Base-by-base conservation (phyloP, 92 coral and sea anemone species). In the Montipora capitata region DNA sequence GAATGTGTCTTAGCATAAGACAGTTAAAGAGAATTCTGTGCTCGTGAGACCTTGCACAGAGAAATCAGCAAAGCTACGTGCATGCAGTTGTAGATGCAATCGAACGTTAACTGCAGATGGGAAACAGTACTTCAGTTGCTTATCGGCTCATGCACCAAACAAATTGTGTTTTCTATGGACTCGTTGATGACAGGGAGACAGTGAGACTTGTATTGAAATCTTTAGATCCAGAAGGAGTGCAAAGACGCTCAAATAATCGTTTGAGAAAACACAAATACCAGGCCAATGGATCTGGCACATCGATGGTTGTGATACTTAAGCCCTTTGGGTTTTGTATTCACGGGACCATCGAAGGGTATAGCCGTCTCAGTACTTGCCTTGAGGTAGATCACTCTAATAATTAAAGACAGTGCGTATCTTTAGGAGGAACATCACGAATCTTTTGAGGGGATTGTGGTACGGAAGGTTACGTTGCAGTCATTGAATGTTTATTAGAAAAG, bases 141-240 rank as follows among this genome's bases (percentile, higher is more conserved):
- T 84, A 84, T 74, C 48, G 81, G 75, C 71, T 45, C 35, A 84
- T 73, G 88, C 79, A 74, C 71, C 88, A 73, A 11, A 74, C 40
- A 65, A 58, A 54, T 15, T 10, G 82, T 17, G 3, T 44, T 16
- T 68, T 44, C 51, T 68, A 74, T 61, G 79, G 59, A 16, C 69
- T 84, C 70, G 48, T 56, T 17, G 82, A n/a, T 57, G 44, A 62
- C 44, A 57, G 70, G 20, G 81, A 84, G 58, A 42, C 78, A 71
- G 88, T 84, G 39, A 80, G 83, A n/a, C n/a, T 14, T 38, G 54
- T 54, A 15, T 68, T 84, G 45, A 68, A 84, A 59, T 8, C 27
- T 17, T 17, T 84, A 13, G 83, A 84, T 73, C 88, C 83, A 18
- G 88, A 84, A 71, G 82, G 88, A n/a, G 88, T 84, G 16, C 14